Conservation (phyloP, 2,888 invertebrate species). For the Furcula furcula region DNA sequence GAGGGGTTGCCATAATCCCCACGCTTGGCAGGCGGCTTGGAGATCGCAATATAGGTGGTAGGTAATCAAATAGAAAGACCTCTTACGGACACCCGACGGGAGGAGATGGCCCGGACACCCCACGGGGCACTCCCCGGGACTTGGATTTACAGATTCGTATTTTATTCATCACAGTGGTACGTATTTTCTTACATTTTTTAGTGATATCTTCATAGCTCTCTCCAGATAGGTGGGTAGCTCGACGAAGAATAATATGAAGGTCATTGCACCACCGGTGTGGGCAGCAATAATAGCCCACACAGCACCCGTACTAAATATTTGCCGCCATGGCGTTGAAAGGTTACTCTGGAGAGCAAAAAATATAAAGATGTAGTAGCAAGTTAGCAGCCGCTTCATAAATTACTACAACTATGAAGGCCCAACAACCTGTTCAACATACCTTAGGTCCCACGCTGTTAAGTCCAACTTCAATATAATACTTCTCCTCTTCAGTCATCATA, state of each 20-base stretch:
- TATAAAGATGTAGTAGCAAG: background rate
- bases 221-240: constrained; percentile 87
- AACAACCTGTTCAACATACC: constrained; percentile 13
- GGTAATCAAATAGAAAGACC: too few relatives aligned
- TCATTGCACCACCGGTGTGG: constrained; percentile 84
- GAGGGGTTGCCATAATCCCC: too few relatives aligned
- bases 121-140: too few relatives aligned
- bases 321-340: constrained; percentile 82
- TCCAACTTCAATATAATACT: constrained; percentile 80
- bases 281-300: constrained; percentile 80
- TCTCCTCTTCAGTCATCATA: constrained; percentile 79
- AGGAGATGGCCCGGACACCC: too few relatives aligned
- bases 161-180: too few relatives aligned
- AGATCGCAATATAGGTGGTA: too few relatives aligned
- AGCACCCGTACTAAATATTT: constrained; percentile 82
- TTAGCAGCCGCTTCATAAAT: too few relatives aligned
- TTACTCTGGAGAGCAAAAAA: constrained; percentile 16
- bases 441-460: constrained; percentile 58
- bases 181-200: constrained; percentile 81
- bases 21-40: too few relatives aligned
- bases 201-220: constrained; percentile 81
- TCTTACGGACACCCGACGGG: too few relatives aligned
- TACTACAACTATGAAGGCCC: background rate
- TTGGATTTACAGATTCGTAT: too few relatives aligned
- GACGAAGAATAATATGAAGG: constrained; percentile 85